Evolutionary conservation across 2,113 vertebrate genomes (phyloP).

Genomic region (Kryptolebias marmoratus): DNA sequence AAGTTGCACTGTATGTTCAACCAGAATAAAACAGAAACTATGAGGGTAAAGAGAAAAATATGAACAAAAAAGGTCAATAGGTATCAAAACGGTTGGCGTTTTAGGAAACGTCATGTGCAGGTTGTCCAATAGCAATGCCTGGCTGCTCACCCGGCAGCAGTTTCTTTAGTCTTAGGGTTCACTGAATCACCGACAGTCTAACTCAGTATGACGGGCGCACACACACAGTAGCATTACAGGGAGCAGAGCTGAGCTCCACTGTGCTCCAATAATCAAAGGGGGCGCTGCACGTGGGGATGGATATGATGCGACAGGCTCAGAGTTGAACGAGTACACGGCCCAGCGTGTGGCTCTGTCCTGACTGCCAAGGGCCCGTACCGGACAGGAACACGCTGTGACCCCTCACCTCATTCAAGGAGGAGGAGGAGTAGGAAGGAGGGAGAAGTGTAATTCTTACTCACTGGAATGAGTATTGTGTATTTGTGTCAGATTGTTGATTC

Average conservation of each 20-base stretch:
- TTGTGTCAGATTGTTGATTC: neutral
- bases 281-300: slow-evolving; percentile 78
- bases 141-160: slow-evolving; percentile 76
- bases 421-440: slow-evolving; percentile 27
- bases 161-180: slow-evolving; percentile 83
- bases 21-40: neutral
- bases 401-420: slow-evolving; percentile 59
- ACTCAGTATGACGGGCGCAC: slow-evolving; percentile 84
- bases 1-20: slow-evolving; percentile 10
- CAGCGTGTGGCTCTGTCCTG: slow-evolving; percentile 77
- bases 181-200: slow-evolving; percentile 85
- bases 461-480: neutral
- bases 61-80: neutral
- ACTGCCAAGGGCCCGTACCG: slow-evolving; percentile 68
- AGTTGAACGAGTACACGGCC: slow-evolving; percentile 84
- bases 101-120: neutral
- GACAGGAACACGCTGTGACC: slow-evolving; percentile 72
- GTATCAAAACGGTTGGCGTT: neutral
- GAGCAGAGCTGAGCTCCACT: slow-evolving; percentile 51
- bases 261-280: slow-evolving; percentile 90
- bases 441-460: slow-evolving; percentile 23
- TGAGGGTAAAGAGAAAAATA: neutral
- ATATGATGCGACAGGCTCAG: slow-evolving; percentile 91
- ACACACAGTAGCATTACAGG: slow-evolving; percentile 19
- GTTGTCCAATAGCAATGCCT: slow-evolving; percentile 24